Conservation (phyloP, 2,888 invertebrate genomes). For the Resseliella maxima region DNA sequence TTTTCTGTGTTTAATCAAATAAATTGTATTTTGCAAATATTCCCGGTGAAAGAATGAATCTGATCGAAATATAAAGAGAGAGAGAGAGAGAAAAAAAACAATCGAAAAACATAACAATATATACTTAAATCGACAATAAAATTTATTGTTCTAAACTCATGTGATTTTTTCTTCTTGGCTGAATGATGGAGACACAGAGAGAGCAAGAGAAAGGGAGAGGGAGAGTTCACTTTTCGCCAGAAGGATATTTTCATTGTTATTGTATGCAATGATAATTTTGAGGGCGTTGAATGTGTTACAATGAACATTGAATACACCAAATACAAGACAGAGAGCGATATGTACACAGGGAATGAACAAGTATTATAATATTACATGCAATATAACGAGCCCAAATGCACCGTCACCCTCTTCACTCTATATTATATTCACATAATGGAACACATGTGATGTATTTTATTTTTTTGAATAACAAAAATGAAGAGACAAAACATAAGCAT, state of each 20-base stretch:
- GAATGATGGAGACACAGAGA: too few species aligned
- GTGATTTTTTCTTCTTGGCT: not conserved
- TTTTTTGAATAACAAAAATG: too few species aligned
- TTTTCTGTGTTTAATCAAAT: not conserved
- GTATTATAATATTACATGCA: conserved; percentile 37
- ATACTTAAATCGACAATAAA: conserved; percentile 51
- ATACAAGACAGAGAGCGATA: not conserved
- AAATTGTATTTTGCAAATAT: not conserved
- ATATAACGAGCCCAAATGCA: not conserved
- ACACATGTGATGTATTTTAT: conserved; percentile 51
- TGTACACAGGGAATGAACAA: not conserved
- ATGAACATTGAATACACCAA: not conserved
- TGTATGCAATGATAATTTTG: conserved; percentile 33
- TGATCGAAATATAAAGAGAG: not conserved
- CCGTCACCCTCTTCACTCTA: not conserved
- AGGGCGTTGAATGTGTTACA: conserved; percentile 43
- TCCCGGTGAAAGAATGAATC: not conserved
- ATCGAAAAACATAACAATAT: not conserved
- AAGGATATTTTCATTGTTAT: not conserved
- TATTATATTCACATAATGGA: conserved; percentile 22
- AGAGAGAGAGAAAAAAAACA: not conserved
- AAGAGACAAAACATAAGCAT: not conserved
- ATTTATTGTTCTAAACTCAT: conserved; percentile 35
- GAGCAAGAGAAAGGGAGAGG: too few species aligned
- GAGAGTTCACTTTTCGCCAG: too few species aligned